A percentile compares a stretch with the other conserved stretches of the same genome.
These are phyloP conservation scores for Tragulus kanchil DNA, from an alignment of 2,113 vertebrate species.

Conservation along the genomic window DNA sequence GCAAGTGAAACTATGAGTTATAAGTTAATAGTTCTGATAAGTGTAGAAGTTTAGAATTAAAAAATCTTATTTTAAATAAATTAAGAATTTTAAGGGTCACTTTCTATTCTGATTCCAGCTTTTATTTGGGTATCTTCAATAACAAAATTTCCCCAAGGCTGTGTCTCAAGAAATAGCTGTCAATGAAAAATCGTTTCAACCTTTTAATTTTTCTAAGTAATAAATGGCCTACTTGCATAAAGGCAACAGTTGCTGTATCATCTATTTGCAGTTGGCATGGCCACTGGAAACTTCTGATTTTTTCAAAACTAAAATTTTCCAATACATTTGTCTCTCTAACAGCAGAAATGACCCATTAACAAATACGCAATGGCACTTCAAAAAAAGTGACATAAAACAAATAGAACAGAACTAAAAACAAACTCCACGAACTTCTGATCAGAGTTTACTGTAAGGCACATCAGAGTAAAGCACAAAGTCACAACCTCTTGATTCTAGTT, in stretches of 20 bases:
- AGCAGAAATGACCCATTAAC: background rate
- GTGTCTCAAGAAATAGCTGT: background rate
- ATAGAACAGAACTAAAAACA: background rate
- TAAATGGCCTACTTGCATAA: background rate
- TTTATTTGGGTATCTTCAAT: background rate
- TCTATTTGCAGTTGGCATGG: background rate
- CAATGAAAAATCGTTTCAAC: slow-evolving; percentile 3
- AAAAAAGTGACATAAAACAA: background rate
- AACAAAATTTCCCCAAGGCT: background rate
- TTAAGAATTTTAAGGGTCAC: slow-evolving; percentile 36
- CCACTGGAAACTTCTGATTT: background rate
- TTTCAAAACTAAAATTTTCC: slow-evolving; percentile 24
- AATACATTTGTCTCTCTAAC: background rate
- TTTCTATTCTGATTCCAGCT: background rate
- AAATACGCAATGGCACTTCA: background rate
- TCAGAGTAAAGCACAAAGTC: background rate
- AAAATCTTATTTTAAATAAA: slow-evolving; percentile 34
- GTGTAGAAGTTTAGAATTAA: slow-evolving; percentile 23
- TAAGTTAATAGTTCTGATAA: background rate
- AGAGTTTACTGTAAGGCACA: background rate
- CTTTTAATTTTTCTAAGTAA: background rate
- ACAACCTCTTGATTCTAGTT: background rate
- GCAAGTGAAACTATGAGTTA: background rate
- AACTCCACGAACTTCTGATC: background rate
- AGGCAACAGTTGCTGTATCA: background rate